Conservation (phyloP, 2,888 invertebrate genomes). For the Melieria omissa region DNA sequence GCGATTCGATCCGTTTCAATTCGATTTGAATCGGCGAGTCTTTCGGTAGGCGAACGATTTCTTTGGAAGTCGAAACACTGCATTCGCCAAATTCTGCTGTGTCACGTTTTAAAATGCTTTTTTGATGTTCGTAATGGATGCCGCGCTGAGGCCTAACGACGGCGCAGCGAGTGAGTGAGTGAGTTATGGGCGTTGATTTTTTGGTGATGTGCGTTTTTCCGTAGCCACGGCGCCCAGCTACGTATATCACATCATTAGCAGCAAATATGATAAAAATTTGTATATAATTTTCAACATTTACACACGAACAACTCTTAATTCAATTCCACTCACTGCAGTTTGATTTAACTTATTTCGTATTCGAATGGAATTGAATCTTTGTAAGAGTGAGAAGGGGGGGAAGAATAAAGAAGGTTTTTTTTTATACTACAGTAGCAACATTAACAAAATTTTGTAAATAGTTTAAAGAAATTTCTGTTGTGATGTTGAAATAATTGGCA, state of each 20-base stretch:
- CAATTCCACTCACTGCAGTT: too few species aligned
- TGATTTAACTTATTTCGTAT: too few species aligned
- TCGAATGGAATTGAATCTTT: too few species aligned
- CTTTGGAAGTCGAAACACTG: conserved; percentile 27
- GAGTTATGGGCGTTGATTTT: conserved; percentile 57
- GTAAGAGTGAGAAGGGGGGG: too few species aligned
- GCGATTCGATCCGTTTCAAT: conserved; percentile 20
- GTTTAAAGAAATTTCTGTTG: too few species aligned
- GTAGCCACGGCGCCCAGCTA: conserved; percentile 11
- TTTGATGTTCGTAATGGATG: conserved; percentile 26
- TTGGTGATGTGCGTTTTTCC: conserved; percentile 51
- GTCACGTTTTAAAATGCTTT: conserved; percentile 14
- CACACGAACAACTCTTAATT: too few species aligned
- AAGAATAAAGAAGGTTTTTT: too few species aligned
- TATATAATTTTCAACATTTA: neutral
- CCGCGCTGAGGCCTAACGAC: conserved; percentile 17
- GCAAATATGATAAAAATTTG: conserved; percentile 3
- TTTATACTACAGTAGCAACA: too few species aligned
- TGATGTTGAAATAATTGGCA: too few species aligned
- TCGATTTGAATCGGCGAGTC: conserved; percentile 27
- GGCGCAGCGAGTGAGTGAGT: conserved; percentile 25
- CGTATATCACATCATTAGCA: conserved; percentile 5
- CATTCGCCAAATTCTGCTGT: neutral
- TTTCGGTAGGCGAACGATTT: conserved; percentile 17
- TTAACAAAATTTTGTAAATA: too few species aligned